Base-by-base conservation (phyloP, 2,113 vertebrate genomes). In the Rynchops niger region DNA sequence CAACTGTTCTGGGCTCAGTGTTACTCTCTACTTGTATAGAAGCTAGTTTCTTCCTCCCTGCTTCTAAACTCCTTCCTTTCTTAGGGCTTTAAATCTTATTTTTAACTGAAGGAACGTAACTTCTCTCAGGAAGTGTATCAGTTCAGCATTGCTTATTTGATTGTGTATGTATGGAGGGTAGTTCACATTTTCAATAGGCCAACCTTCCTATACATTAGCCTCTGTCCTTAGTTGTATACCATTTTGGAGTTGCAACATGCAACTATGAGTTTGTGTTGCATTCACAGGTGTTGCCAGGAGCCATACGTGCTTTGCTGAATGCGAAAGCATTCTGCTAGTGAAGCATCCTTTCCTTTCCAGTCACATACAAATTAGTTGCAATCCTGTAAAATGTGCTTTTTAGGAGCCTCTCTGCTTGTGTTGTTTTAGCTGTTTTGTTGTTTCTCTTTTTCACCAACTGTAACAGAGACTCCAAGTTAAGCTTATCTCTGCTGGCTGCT, bases 1-100 rank as follows among this genome's bases (percentile, higher is more conserved):
- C 18, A 89, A 11, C 9, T 0, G 2, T 79, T 86, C 42, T 38
- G 30, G 20, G 8, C 36, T 71, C 3, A 4, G 0, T 52, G 9
- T 42, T 70, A 30, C 47, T 66, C n/a, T 63, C 11, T 16, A 6
- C 29, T 62, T 42, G 9, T 11, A 21, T 1, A 56, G 25, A 82
- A 61, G 26, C 29, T 32, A 5, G 4, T 27, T 88, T 3, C 32
- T 52, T 82, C 14, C 22, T 70, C 25, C 61, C 26, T 38, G 4
- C 15, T 88, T 5, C 26, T 80, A 18, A 72, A 55, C 15, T 19
- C 9, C 20, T 65, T 61, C 12, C 16, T 56, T 59, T 79, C 52
- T 27, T 15, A 49, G 21, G 19, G 10, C 29, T 85, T 58, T 71
- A 67, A 56, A 36, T 80, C 49, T 72, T 79, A n/a, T 9, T 76